These are phyloP conservation scores for Mantis religiosa DNA, from an alignment of 2,888 invertebrate species.

Conservation along the genomic window DNA sequence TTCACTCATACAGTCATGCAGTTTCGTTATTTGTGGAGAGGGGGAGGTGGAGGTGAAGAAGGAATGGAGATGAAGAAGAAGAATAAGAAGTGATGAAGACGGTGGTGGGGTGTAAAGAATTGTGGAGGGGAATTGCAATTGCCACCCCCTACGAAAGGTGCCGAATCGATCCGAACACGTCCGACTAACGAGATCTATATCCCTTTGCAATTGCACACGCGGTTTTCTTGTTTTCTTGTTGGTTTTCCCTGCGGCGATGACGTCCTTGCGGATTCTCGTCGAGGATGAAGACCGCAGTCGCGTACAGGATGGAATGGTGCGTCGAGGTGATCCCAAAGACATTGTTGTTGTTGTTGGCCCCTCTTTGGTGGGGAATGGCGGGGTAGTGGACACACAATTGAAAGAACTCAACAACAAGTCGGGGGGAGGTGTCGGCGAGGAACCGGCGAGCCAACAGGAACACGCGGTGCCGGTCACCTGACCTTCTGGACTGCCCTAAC, in stretches of 20 bases:
- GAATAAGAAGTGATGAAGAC: background rate
- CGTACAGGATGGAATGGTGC: background rate
- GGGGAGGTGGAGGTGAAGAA: background rate
- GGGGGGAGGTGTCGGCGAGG: slow-evolving; percentile 24
- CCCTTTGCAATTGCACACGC: slow-evolving; percentile 3
- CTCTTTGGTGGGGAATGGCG: background rate
- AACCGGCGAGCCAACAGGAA: slow-evolving; percentile 21
- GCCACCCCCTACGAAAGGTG: slow-evolving; percentile 6
- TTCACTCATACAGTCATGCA: background rate
- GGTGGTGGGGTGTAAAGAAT: background rate
- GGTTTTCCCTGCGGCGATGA: background rate
- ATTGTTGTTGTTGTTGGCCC: background rate
- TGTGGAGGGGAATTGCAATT: background rate
- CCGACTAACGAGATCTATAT: slow-evolving; percentile 18
- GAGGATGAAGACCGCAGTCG: background rate
- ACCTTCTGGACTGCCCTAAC: slow-evolving; percentile 22
- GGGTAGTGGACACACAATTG: background rate
- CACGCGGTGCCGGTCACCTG: slow-evolving; percentile 18
- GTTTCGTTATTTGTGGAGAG: background rate
- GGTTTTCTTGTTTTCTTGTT: background rate
- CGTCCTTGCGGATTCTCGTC: background rate
- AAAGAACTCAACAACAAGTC: background rate
- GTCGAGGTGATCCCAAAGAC: background rate
- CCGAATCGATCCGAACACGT: slow-evolving; percentile 17
- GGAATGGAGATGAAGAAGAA: background rate